These are phyloP conservation scores for Andrena bucephala DNA, from an alignment of 2,888 invertebrate genomes.

Conservation along the genomic window DNA sequence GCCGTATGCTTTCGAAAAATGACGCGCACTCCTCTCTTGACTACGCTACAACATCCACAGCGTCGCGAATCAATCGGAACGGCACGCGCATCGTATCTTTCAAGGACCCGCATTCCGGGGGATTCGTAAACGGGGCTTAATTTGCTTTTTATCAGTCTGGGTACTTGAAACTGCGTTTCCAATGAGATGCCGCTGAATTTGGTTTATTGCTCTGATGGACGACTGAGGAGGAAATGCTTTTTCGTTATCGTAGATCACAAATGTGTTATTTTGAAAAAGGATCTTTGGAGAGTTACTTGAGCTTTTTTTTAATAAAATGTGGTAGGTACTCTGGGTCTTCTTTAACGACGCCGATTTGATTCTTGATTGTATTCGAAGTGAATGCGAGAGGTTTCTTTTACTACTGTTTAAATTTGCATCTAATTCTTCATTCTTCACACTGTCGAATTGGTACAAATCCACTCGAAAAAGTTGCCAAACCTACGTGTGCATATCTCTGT, in stretches of 20 bases:
- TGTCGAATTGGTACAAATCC: too few species aligned
- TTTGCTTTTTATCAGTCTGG: not conserved
- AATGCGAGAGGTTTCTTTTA: too few species aligned
- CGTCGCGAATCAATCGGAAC: not conserved
- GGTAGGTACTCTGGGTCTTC: too few species aligned
- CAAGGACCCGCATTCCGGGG: not conserved
- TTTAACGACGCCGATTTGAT: too few species aligned
- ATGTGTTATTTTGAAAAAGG: too few species aligned
- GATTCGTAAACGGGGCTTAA: not conserved
- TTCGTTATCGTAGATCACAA: too few species aligned
- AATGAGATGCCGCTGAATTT: not conserved
- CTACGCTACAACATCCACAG: not conserved
- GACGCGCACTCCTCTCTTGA: conserved; percentile 8
- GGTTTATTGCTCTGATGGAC: not conserved
- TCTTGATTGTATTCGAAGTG: too few species aligned
- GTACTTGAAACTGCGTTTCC: not conserved
- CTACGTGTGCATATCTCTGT: not conserved
- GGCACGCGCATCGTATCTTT: not conserved
- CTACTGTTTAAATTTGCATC: too few species aligned
- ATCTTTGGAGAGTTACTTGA: too few species aligned
- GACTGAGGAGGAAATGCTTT: too few species aligned
- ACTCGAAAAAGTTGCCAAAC: not conserved
- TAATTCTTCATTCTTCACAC: too few species aligned
- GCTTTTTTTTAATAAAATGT: too few species aligned
- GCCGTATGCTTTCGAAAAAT: conserved; percentile 25